These are phyloP conservation scores for Drosophila miranda DNA, from an alignment of 1,140 invertebrate genomes.

Conservation along the genomic window DNA sequence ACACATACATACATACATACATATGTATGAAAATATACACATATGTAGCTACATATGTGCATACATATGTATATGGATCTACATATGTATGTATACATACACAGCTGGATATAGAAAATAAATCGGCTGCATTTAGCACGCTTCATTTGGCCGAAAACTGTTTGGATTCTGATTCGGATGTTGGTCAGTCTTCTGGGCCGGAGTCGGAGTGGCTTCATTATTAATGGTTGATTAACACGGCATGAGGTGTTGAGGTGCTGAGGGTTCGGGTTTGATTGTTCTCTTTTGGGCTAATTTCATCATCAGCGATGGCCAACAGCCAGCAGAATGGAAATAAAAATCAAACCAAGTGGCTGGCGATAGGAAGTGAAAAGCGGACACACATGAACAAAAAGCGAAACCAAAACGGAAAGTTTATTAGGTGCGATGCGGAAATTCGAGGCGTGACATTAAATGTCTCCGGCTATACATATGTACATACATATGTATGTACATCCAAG, in stretches of 20 bases:
- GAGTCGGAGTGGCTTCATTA: constrained; percentile 41
- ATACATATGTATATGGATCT: no score
- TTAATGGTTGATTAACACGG: constrained; percentile 72
- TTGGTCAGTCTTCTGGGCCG: not conserved
- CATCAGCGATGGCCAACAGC: no score
- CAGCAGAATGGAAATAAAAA: constrained; percentile 25
- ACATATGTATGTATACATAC: not conserved
- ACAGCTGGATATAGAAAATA: constrained; percentile 42
- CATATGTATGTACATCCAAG: no score
- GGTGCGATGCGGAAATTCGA: constrained; percentile 56
- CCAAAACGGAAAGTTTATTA: constrained; percentile 46
- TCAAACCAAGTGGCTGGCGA: constrained; percentile 46
- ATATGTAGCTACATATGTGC: no score
- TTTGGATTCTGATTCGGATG: constrained; percentile 4
- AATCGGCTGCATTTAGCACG: constrained; percentile 64
- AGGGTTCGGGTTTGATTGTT: constrained; percentile 8
- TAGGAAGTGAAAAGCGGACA: constrained; percentile 69
- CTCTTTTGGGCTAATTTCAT: constrained; percentile 1
- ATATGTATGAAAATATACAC: not conserved
- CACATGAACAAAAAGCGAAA: constrained; percentile 36
- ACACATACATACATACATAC: not conserved
- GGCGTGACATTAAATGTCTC: constrained; percentile 53
- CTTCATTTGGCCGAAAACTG: constrained; percentile 47
- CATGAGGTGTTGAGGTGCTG: constrained; percentile 31
- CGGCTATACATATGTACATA: no score